Conservation (phyloP, 2,888 invertebrate genomes). For the Mallateleia sp. region DNA sequence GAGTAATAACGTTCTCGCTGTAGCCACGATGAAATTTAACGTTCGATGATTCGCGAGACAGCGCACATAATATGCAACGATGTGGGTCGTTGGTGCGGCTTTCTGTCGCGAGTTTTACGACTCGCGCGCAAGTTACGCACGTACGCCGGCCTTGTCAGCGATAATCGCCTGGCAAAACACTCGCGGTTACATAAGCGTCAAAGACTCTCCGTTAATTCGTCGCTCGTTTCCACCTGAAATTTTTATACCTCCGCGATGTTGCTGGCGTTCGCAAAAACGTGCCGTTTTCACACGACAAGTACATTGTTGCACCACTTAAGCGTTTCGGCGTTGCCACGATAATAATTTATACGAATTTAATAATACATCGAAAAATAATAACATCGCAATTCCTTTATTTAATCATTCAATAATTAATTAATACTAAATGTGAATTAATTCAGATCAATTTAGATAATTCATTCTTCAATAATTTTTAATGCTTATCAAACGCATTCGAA, state of each 20-base stretch:
- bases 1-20: too few relatives aligned
- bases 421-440: too few relatives aligned
- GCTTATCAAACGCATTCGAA: too few relatives aligned
- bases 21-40: slow-evolving; percentile 65
- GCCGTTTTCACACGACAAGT: slow-evolving; percentile 1
- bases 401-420: too few relatives aligned
- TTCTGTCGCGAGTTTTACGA: slow-evolving; percentile 50
- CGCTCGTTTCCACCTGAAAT: slow-evolving; percentile 44
- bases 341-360: too few relatives aligned
- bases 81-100: slow-evolving; percentile 57
- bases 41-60: slow-evolving; percentile 63
- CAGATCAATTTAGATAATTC: too few relatives aligned
- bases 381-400: too few relatives aligned
- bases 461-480: too few relatives aligned
- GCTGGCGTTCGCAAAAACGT: too few relatives aligned
- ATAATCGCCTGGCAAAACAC: slow-evolving; percentile 69
- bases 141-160: slow-evolving; percentile 52
- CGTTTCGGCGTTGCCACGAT: too few relatives aligned
- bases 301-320: too few relatives aligned
- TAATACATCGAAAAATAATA: too few relatives aligned
- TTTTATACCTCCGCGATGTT: slow-evolving; percentile 5
- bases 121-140: slow-evolving; percentile 53
- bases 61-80: slow-evolving; percentile 45
- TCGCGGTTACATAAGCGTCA: slow-evolving; percentile 60
- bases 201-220: slow-evolving; percentile 56